Percentiles rank a stretch among this genome's conserved stretches.
Evolutionary conservation across 2,113 vertebrate species (phyloP).

Genomic region (Rallus limicola): DNA sequence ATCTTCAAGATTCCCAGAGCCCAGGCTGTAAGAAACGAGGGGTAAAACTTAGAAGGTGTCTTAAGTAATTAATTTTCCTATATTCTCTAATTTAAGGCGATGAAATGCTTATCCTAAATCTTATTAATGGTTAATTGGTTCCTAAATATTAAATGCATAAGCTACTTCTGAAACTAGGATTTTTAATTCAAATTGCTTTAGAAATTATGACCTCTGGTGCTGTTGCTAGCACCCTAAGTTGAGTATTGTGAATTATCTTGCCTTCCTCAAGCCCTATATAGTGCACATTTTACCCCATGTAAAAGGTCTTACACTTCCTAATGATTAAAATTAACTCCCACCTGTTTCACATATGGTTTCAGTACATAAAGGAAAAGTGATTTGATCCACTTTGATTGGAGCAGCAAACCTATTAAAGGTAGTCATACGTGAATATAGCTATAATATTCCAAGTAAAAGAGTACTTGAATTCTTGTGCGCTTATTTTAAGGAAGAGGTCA

Average conservation of each 20-base stretch:
- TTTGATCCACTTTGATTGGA: neutral
- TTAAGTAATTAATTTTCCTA: neutral
- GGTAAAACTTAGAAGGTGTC: neutral
- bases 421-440: neutral
- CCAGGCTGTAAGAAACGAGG: neutral
- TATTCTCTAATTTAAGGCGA: neutral
- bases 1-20: neutral
- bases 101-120: neutral
- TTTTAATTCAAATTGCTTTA: neutral
- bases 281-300: neutral
- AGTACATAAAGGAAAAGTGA: neutral
- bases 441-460: neutral
- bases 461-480: neutral
- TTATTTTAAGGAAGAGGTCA: neutral
- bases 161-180: neutral
- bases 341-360: neutral
- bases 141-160: neutral
- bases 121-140: neutral
- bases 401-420: neutral
- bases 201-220: neutral
- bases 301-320: neutral
- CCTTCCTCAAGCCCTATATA: neutral
- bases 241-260: neutral
- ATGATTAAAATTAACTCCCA: neutral
- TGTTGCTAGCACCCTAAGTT: neutral